A percentile compares a stretch with the other conserved stretches of the same genome.
Conservation (phyloP, 1,140 invertebrate species). For the Spodoptera litura region DNA sequence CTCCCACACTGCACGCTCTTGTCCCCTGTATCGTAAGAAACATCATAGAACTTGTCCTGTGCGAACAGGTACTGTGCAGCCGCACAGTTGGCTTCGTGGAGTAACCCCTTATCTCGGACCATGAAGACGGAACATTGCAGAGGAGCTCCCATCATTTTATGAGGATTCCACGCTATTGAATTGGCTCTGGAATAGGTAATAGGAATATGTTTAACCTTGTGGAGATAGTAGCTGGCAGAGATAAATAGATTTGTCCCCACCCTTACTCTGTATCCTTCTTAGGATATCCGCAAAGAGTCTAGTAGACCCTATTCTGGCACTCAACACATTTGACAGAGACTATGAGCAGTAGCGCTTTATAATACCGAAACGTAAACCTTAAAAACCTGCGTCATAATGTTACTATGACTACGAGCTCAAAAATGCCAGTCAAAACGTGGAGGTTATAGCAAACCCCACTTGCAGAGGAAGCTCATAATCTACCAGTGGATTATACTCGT, state of each 20-base stretch:
- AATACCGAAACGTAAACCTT: not conserved
- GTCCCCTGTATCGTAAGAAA: slow-evolving; percentile 95
- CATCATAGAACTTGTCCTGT: slow-evolving; percentile 97
- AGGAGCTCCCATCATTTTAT: slow-evolving; percentile 96
- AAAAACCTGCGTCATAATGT: too few relatives aligned
- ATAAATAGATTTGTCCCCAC: too few relatives aligned
- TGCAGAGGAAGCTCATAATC: too few relatives aligned
- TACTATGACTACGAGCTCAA: not conserved
- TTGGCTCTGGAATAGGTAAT: slow-evolving; percentile 82
- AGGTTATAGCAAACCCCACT: too few relatives aligned
- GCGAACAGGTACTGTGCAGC: slow-evolving; percentile 96
- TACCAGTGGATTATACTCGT: too few relatives aligned
- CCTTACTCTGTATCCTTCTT: too few relatives aligned
- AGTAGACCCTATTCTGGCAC: too few relatives aligned
- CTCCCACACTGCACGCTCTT: slow-evolving; percentile 97
- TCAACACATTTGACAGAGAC: too few relatives aligned
- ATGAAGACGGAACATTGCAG: slow-evolving; percentile 95
- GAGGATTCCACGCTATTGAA: slow-evolving; percentile 97
- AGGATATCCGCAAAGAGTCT: too few relatives aligned
- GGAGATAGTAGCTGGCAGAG: too few relatives aligned
- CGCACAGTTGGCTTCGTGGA: slow-evolving; percentile 92
- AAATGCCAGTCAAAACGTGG: too few relatives aligned
- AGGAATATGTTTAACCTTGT: too few relatives aligned
- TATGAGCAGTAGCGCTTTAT: not conserved
- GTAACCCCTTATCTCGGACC: slow-evolving; percentile 87